These are phyloP conservation scores for Dromiciops gliroides DNA, from an alignment of 2,113 vertebrate species.

Conservation along the genomic window DNA sequence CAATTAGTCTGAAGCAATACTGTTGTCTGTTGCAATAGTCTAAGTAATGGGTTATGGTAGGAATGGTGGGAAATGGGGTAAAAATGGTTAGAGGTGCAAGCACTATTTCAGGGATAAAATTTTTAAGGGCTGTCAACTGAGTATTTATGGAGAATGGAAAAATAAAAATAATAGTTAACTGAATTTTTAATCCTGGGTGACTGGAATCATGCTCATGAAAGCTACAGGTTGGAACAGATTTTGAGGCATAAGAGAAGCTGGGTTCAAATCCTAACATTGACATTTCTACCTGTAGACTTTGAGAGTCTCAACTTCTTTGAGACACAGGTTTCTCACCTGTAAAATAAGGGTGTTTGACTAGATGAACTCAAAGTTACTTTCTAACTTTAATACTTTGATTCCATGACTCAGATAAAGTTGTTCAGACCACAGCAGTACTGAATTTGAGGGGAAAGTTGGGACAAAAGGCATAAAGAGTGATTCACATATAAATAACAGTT, in stretches of 20 bases:
- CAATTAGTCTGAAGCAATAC: not conserved
- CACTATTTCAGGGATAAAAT: not conserved
- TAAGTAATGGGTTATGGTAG: not conserved
- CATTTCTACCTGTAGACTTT: too few species aligned
- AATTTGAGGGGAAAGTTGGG: too few species aligned
- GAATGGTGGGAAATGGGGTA: not conserved
- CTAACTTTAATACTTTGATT: too few species aligned
- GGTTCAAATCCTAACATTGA: not conserved
- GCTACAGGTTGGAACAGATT: not conserved
- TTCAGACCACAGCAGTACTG: too few species aligned
- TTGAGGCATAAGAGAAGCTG: not conserved
- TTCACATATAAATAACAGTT: too few species aligned
- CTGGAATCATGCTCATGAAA: not conserved
- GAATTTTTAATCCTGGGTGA: not conserved
- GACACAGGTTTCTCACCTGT: too few species aligned
- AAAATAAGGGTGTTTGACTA: too few species aligned
- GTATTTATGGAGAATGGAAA: not conserved
- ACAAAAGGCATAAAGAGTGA: too few species aligned
- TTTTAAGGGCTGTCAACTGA: not conserved
- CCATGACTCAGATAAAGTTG: not conserved
- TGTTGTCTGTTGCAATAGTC: not conserved
- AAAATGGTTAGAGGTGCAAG: not conserved
- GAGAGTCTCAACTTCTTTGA: too few species aligned
- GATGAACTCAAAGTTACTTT: too few species aligned
- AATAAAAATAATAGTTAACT: not conserved